Conservation (phyloP, 2,797 vertebrate species). For the Bovichtus diacanthus region DNA sequence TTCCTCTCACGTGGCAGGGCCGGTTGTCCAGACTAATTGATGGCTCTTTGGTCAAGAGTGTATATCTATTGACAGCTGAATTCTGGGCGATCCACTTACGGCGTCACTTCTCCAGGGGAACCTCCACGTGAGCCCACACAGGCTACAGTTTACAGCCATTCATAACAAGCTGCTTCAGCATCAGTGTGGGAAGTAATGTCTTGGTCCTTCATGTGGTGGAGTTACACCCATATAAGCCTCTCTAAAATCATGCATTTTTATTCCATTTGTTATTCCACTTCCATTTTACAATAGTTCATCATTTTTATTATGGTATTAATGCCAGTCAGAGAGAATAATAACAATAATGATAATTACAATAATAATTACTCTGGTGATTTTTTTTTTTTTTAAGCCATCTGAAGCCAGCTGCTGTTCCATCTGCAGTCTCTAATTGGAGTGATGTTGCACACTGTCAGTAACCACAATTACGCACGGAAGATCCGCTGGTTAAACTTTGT, state of each 20-base stretch:
- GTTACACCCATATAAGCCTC: background rate
- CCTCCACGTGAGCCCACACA: slow-evolving; percentile 58
- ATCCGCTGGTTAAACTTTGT: background rate
- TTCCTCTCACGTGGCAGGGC: slow-evolving; percentile 61
- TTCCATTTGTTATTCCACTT: background rate
- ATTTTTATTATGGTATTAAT: background rate
- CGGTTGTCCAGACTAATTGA: slow-evolving; percentile 28
- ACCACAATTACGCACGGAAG: background rate
- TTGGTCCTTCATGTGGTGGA: background rate
- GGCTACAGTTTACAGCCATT: slow-evolving; percentile 14
- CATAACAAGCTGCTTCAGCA: background rate
- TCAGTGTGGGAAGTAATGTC: background rate
- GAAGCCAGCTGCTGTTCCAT: background rate
- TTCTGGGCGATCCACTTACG: slow-evolving; percentile 46
- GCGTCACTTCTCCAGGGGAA: slow-evolving; percentile 51
- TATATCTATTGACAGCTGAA: slow-evolving; percentile 51
- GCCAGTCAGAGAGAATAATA: background rate
- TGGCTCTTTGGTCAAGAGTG: slow-evolving; percentile 35
- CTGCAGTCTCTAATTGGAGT: background rate
- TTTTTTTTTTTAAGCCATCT: background rate
- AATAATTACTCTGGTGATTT: background rate
- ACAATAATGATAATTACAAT: background rate
- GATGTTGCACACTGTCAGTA: background rate
- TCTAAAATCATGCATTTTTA: background rate
- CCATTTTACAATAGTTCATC: background rate